These are phyloP conservation scores for Polymixis flavicincta DNA, from an alignment of 2,888 invertebrate genomes.

Conservation along the genomic window DNA sequence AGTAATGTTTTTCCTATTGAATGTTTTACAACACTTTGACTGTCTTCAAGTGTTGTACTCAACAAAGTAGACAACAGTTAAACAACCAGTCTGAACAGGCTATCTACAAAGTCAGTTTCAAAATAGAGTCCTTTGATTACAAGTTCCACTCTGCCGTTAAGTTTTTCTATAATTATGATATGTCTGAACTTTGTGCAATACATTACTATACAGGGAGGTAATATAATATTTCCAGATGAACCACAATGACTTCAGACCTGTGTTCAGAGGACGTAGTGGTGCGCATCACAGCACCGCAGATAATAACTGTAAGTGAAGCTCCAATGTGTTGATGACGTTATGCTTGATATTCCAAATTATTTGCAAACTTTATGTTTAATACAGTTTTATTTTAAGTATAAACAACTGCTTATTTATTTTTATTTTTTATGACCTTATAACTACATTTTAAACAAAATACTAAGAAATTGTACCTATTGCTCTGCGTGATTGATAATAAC, in stretches of 20 bases:
- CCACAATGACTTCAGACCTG: slow-evolving; percentile 77
- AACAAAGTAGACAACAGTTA: not conserved
- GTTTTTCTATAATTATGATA: not conserved
- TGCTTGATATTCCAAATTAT: not conserved
- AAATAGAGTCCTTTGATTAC: not conserved
- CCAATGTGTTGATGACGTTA: not conserved
- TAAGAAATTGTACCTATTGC: not conserved
- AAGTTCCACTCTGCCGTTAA: not conserved
- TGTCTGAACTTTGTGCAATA: not conserved
- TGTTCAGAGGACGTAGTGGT: slow-evolving; percentile 79
- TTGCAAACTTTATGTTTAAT: not conserved
- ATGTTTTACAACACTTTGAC: not conserved
- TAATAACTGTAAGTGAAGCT: slow-evolving; percentile 69
- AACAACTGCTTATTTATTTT: not conserved
- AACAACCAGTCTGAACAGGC: not conserved
- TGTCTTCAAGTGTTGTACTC: not conserved
- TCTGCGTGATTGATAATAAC: not conserved
- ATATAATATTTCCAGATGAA: slow-evolving; percentile 61
- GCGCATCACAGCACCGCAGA: slow-evolving; percentile 74
- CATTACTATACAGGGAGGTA: not conserved
- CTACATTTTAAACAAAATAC: not conserved
- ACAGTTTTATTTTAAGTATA: not conserved
- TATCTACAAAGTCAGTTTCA: not conserved
- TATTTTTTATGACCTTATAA: not conserved
- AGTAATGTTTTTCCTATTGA: not conserved